Evolutionary conservation across 2,113 vertebrate genomes (phyloP).

Genomic region (Sarotherodon lohbergeri): DNA sequence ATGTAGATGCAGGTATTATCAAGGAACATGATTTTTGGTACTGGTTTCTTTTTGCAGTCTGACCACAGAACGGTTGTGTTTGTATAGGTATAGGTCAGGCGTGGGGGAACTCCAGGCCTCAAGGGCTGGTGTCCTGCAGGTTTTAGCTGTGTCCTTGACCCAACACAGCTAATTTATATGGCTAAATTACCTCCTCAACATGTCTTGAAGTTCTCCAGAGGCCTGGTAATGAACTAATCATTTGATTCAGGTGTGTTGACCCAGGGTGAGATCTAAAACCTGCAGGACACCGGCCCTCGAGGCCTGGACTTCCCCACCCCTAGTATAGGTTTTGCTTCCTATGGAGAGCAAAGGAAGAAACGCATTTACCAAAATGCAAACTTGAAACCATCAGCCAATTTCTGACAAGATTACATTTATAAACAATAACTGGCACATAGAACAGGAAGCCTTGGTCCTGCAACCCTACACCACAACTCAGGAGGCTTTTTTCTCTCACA

Average conservation of each 20-base stretch:
- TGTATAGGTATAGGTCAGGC: neutral
- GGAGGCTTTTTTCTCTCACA: neutral
- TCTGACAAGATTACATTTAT: neutral
- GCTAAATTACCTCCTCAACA: fast-evolving
- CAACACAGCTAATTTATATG: neutral
- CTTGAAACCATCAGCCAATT: neutral
- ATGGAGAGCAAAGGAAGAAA: neutral
- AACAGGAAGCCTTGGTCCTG: neutral
- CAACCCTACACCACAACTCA: neutral
- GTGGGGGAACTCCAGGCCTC: neutral
- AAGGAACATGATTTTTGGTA: neutral
- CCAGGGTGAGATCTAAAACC: neutral
- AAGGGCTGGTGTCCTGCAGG: neutral
- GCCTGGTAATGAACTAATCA: neutral
- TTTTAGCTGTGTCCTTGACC: neutral
- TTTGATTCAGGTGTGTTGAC: neutral
- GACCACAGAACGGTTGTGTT: neutral
- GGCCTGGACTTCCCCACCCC: neutral
- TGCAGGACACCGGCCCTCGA: neutral
- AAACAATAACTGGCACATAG: neutral
- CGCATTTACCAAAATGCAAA: neutral
- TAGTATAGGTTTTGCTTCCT: neutral
- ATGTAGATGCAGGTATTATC: neutral
- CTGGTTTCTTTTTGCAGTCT: neutral
- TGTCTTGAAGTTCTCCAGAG: neutral